Conservation (phyloP, 2,888 invertebrate species). For the Brachyptera putata region DNA sequence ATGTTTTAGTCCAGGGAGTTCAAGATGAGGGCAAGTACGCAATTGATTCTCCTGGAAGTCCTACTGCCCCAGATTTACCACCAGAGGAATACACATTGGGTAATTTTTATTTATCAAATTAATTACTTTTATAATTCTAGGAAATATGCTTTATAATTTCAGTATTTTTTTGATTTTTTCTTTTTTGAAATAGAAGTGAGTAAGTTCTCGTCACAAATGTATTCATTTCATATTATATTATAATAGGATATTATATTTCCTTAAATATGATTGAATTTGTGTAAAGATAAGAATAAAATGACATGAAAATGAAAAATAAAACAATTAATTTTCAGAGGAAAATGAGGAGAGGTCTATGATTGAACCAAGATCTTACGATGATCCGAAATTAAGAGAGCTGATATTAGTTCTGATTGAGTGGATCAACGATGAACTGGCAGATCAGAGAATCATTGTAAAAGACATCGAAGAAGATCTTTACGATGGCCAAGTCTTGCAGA, state of each 20-base stretch:
- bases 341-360: constrained; percentile 96
- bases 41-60: constrained; percentile 93
- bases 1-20: constrained; percentile 82
- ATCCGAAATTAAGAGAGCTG: constrained; percentile 80
- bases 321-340: constrained; percentile 78
- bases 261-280: no score
- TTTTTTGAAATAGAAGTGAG: no score
- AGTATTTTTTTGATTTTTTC: no score
- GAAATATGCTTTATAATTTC: no score
- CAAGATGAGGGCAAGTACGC: constrained; percentile 95
- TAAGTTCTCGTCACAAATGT: no score
- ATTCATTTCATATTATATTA: no score
- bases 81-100: constrained; percentile 91
- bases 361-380: constrained; percentile 80
- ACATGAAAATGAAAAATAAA: no score
- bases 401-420: constrained; percentile 88
- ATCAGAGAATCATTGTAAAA: constrained; percentile 95
- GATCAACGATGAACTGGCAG: constrained; percentile 97
- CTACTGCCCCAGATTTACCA: constrained; percentile 78
- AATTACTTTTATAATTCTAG: no score
- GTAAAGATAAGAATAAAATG: no score
- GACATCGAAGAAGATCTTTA: constrained; percentile 95
- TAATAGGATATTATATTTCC: no score
- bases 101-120: no score
- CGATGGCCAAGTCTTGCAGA: constrained; percentile 87